Percentiles rank a stretch among this genome's conserved stretches.
Evolutionary conservation across 2,113 vertebrate species (phyloP).

Genomic region (human): GRCh38 chr12:133001-133500

Average conservation of each 20-base stretch:
- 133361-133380: neutral
- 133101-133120: neutral
- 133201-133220: neutral
- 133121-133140: neutral
- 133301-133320: neutral
- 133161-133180: neutral
- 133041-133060: neutral
- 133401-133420: neutral
- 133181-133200: neutral
- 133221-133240: neutral
- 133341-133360: neutral
- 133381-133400: neutral
- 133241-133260: neutral
- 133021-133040: neutral
- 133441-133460: neutral
- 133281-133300: neutral
- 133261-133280: neutral
- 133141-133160: neutral
- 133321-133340: neutral
- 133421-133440: neutral
- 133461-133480: neutral
- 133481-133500: no score
- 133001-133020: neutral
- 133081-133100: neutral
- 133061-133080: neutral